Evolutionary conservation across 2,113 vertebrate genomes (phyloP).

Genomic region (Ellobius talpinus): DNA sequence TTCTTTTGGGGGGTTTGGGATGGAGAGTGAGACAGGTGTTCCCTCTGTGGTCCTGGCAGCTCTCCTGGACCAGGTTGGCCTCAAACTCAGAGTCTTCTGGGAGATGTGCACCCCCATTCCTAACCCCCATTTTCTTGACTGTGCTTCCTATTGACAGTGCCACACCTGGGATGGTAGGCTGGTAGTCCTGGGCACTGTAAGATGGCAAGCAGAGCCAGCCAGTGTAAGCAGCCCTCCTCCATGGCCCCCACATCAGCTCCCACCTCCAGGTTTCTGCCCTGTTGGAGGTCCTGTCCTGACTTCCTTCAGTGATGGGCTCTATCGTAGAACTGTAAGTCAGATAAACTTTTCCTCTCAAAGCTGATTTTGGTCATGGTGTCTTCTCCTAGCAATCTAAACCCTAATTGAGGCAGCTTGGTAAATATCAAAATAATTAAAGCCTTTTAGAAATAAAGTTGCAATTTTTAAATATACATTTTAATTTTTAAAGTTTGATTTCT

Average conservation of each 20-base stretch:
- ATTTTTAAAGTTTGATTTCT: neutral
- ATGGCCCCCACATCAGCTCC: neutral
- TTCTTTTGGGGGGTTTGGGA: neutral
- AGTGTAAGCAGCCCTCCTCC: neutral
- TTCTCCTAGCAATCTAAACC: neutral
- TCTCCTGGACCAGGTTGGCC: neutral
- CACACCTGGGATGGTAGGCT: neutral
- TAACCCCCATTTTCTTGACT: neutral
- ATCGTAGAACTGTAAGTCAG: neutral
- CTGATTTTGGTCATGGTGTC: neutral
- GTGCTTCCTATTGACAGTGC: neutral
- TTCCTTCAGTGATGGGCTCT: neutral
- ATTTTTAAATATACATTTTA: neutral
- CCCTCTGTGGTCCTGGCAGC: neutral
- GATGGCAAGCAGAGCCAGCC: neutral
- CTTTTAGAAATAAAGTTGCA: neutral
- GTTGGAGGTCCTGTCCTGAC: neutral
- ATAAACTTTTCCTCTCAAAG: neutral
- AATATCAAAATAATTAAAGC: slow-evolving; percentile 19
- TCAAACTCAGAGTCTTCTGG: neutral
- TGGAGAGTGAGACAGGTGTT: neutral
- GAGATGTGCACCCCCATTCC: neutral
- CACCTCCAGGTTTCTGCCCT: neutral
- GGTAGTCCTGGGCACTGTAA: neutral
- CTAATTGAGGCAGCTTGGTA: neutral